phyloP scores from a whole-genome alignment of 1,140 invertebrate species.

The Solenopsis fugax region DNA sequence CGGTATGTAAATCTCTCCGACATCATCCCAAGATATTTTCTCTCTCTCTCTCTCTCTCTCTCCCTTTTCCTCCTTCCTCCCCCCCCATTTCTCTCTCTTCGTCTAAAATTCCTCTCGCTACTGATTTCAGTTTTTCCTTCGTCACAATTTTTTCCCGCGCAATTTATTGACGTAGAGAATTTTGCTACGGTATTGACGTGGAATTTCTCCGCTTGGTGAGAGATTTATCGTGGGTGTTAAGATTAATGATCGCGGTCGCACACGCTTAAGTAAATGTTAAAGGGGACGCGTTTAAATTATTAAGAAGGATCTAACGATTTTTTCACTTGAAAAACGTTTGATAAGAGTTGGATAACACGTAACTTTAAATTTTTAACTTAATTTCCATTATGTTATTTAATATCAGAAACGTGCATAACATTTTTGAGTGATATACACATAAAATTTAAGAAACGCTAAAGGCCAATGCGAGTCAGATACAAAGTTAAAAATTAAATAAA shows the following conservation, averaged over 20 bases:
- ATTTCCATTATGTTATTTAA: neutral
- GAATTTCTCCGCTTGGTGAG: slow-evolving; percentile 34
- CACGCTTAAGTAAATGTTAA: slow-evolving; percentile 47
- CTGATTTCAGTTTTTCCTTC: slow-evolving; percentile 11
- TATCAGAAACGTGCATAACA: neutral
- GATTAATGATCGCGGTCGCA: slow-evolving; percentile 48
- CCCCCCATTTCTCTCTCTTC: neutral
- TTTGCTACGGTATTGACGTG: slow-evolving; percentile 43
- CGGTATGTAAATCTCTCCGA: slow-evolving; percentile 62
- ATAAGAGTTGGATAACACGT: neutral
- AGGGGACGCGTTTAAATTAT: slow-evolving; percentile 1
- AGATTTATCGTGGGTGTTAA: slow-evolving; percentile 53
- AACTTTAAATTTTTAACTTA: neutral
- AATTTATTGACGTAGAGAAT: slow-evolving; percentile 48
- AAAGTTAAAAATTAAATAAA: neutral
- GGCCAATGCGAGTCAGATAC: no score
- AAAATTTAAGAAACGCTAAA: neutral
- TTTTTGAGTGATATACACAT: neutral
- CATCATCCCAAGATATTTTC: slow-evolving; percentile 16
- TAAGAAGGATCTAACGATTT: neutral
- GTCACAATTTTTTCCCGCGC: slow-evolving; percentile 41
- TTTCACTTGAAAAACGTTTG: neutral
- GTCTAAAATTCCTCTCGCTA: slow-evolving; percentile 33
- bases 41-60: neutral
- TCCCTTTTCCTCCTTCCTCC: neutral